Conservation (phyloP, 2,113 vertebrate species). For the Psettodes erumei region DNA sequence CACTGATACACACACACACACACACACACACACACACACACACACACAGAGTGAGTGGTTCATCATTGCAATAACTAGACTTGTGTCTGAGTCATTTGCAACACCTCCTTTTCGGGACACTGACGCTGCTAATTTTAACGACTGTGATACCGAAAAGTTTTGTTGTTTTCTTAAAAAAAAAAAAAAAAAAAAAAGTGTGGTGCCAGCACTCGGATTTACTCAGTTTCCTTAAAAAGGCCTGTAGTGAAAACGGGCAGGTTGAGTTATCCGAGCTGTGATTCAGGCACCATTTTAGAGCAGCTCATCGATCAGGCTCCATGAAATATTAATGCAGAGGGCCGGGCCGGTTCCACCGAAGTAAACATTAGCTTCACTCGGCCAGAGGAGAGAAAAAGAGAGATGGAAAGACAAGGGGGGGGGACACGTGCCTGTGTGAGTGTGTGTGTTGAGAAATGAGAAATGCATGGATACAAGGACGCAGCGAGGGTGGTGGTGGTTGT, state of each 20-base stretch:
- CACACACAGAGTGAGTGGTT: slow-evolving; percentile 1
- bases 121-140: neutral
- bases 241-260: slow-evolving; percentile 36
- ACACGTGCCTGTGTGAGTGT: slow-evolving; percentile 21
- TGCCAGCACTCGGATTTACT: slow-evolving; percentile 22
- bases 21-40: neutral
- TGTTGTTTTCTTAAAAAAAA: no score
- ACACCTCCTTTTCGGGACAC: neutral
- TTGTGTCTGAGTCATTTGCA: neutral
- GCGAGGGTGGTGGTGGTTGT: no score
- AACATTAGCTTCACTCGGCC: slow-evolving; percentile 43
- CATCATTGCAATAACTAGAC: neutral
- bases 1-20: neutral
- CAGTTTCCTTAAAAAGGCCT: slow-evolving; percentile 19
- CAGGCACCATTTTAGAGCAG: slow-evolving; percentile 72
- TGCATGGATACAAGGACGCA: slow-evolving; percentile 26
- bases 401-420: slow-evolving; percentile 13
- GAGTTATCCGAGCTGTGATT: slow-evolving; percentile 57
- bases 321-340: slow-evolving; percentile 75
- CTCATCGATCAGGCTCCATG: slow-evolving; percentile 75
- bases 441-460: slow-evolving; percentile 26
- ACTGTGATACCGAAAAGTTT: slow-evolving; percentile 1
- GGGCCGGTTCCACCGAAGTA: slow-evolving; percentile 49
- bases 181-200: slow-evolving; percentile 1
- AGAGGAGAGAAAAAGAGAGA: slow-evolving; percentile 22